Conservation (phyloP, 2,888 invertebrate genomes). For the Ennomos quercinarius region DNA sequence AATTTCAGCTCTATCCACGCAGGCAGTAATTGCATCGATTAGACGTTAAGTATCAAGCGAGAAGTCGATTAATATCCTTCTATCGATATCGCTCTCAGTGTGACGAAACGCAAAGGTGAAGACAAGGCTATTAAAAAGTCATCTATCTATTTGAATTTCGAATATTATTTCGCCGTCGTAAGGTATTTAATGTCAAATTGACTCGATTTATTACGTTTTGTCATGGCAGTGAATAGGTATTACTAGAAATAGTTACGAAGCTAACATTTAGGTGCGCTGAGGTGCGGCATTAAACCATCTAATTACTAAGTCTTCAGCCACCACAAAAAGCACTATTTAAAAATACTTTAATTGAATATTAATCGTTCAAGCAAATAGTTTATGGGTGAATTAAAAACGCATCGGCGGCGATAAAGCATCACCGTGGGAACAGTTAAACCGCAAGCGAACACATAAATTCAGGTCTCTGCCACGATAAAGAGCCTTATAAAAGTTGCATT, state of each 20-base stretch:
- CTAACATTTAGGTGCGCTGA: no score
- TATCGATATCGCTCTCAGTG: conserved; percentile 28
- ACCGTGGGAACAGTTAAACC: conserved; percentile 67
- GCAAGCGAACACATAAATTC: conserved; percentile 64
- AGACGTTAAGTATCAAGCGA: conserved; percentile 39
- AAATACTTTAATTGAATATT: conserved; percentile 55
- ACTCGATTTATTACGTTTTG: conserved; percentile 49
- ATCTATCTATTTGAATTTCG: conserved; percentile 43
- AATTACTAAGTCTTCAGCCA: no score
- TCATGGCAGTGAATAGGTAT: conserved; percentile 31
- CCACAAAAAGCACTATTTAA: conserved; percentile 21
- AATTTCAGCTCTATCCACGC: conserved; percentile 50
- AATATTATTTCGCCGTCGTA: conserved; percentile 21
- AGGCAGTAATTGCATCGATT: conserved; percentile 49
- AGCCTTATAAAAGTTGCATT: conserved; percentile 72
- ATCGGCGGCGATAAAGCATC: conserved; percentile 59
- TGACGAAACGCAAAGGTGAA: conserved; percentile 43
- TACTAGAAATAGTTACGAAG: no score
- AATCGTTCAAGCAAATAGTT: conserved; percentile 60
- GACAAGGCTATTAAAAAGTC: conserved; percentile 50
- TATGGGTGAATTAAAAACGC: conserved; percentile 62
- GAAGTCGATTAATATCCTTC: conserved; percentile 46
- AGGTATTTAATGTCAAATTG: conserved; percentile 51
- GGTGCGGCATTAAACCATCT: no score
- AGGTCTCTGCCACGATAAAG: conserved; percentile 62